phyloP scores from a whole-genome alignment of 2,888 invertebrate genomes.

The Orthosia gothica region DNA sequence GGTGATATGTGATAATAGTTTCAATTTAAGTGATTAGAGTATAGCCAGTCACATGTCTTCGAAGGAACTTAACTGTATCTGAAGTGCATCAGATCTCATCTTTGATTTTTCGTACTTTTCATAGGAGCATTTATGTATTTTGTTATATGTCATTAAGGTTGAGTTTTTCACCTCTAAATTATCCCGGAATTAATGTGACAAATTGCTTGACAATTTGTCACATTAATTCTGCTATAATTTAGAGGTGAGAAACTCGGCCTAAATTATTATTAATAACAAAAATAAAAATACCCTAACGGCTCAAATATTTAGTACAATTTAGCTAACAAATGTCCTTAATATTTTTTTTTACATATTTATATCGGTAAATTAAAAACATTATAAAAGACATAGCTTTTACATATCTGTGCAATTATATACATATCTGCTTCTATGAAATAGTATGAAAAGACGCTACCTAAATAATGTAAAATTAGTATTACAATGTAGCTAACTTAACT shows the following conservation, averaged over 20 bases:
- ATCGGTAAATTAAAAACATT: constrained; percentile 23
- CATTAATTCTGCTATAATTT: no score
- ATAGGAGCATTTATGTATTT: constrained; percentile 86
- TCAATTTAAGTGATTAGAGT: constrained; percentile 79
- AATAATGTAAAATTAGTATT: constrained; percentile 72
- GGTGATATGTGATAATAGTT: constrained; percentile 89
- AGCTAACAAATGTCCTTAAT: constrained; percentile 1
- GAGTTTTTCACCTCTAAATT: no score
- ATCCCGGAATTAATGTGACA: no score
- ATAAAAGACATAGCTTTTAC: constrained; percentile 64
- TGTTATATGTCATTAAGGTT: not conserved
- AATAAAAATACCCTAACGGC: constrained; percentile 11
- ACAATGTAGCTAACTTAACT: constrained; percentile 67
- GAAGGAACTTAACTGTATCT: constrained; percentile 70
- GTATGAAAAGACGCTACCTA: constrained; percentile 69
- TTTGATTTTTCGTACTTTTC: constrained; percentile 75
- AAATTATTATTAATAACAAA: not conserved
- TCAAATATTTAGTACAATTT: constrained; percentile 38
- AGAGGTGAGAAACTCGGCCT: no score
- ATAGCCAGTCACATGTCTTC: constrained; percentile 72
- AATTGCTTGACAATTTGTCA: no score
- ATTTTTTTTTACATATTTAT: constrained; percentile 31
- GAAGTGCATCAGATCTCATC: constrained; percentile 76
- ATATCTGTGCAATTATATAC: constrained; percentile 82
- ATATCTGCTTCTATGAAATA: constrained; percentile 89